Base-by-base conservation (phyloP, 2,888 invertebrate species). In the Aspidiotus destructor region DNA sequence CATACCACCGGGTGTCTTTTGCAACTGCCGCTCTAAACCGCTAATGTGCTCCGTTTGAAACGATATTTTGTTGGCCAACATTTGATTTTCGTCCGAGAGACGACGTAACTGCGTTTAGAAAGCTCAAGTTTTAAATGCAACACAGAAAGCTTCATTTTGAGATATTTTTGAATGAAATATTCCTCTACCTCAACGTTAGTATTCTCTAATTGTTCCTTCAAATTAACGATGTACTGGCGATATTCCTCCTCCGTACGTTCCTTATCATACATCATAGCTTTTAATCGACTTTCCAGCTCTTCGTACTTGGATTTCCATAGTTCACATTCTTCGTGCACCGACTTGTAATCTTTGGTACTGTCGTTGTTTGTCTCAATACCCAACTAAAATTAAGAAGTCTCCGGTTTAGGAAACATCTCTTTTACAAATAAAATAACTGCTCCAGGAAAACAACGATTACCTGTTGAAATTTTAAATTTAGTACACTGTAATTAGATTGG, bases 21-120 rank as follows among this genome's bases (percentile, higher is more conserved):
- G 67, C 8, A 67, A 48, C 8, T 55, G 6, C 60, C 60, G 58
- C 15, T 67, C 67, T n/a, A 67, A 48, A 42, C 44, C 48, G 11
- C 60, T 67, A 9, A 67, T 67, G 58, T 67, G 67, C 40, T 67
- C 67, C 6, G 67, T 67, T 60, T 67, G 67, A 3, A 60, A 60
- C n/a, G 67, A 60, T 40, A 67, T 57, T 15, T 67, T 67, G 28
- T 67, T 44, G 9, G 60, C 16, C 41, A 67, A 52, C 17, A 16
- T 40, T 48, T 67, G 67, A 52, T 67, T 67, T 40, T 67, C 67
- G 1, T 28, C 28, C 6, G 60, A 58, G 28, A 67, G 13, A 11
- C 28, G 55, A 40, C 48, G 67, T 28, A 67, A 17, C 67, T 67
- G 17, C 58, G 40, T 48, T 13, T 48, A 11, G n/a, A 48, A 13